Evolutionary conservation across 2,113 vertebrate species (phyloP).

Genomic region (Menura novaehollandiae): DNA sequence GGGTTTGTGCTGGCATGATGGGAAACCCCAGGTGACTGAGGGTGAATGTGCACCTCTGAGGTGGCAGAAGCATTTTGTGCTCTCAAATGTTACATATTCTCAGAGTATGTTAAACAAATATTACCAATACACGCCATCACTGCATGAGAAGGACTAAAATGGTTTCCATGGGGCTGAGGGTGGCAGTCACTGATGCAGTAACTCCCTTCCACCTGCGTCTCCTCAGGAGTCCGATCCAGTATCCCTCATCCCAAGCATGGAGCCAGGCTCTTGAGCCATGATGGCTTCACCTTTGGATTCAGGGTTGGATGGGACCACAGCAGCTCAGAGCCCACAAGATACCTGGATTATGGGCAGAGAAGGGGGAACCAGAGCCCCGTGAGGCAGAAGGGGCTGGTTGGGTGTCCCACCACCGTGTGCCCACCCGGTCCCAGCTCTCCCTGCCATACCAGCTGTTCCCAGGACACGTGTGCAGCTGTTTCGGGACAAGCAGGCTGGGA

Average conservation of each 20-base stretch:
- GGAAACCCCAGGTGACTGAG: neutral
- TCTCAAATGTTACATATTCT: neutral
- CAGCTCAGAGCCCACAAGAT: neutral
- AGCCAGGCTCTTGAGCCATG: neutral
- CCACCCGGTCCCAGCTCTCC: neutral
- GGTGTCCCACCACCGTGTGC: neutral
- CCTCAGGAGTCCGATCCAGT: neutral
- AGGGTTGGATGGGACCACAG: neutral
- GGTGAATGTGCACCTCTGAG: neutral
- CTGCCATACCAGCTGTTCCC: neutral
- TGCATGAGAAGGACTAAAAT: neutral
- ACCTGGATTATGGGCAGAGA: neutral
- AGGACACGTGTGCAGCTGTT: neutral
- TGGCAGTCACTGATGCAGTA: neutral
- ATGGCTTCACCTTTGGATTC: neutral
- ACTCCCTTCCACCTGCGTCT: neutral
- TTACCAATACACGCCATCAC: accelerated
- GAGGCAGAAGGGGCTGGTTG: neutral
- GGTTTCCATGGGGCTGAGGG: neutral
- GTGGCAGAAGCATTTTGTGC: neutral
- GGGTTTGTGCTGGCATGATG: neutral
- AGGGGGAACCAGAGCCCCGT: neutral
- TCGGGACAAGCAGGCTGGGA: neutral
- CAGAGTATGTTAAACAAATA: neutral
- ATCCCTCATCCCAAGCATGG: neutral